Evolutionary conservation across 2,888 invertebrate genomes (phyloP).

Genomic region (Aspidiotus rigidus): DNA sequence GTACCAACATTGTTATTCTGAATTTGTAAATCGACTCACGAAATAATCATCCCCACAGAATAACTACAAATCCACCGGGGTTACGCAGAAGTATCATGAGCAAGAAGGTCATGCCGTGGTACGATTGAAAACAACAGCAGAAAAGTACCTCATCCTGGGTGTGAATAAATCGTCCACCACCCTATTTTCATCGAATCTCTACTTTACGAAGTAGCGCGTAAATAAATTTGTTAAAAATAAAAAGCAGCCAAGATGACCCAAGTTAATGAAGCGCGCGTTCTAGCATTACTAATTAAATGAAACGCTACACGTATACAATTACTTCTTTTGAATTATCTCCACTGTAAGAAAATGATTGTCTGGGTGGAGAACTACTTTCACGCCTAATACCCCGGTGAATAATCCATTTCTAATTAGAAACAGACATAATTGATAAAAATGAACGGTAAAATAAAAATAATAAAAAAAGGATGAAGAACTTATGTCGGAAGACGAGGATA

Average conservation of each 20-base stretch:
- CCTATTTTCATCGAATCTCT: no score
- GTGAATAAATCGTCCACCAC: no score
- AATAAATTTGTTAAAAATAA: slow-evolving; percentile 8
- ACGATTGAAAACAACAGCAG: no score
- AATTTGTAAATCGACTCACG: no score
- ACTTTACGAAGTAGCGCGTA: not conserved
- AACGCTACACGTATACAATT: slow-evolving; percentile 18
- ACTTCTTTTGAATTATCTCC: slow-evolving; percentile 30
- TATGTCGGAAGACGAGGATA: not conserved
- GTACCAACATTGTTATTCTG: no score
- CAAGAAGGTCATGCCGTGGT: no score
- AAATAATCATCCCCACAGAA: no score
- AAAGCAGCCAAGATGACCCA: not conserved
- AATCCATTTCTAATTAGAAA: slow-evolving; percentile 52
- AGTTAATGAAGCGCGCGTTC: slow-evolving; percentile 10
- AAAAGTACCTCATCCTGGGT: no score
- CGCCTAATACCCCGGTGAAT: slow-evolving; percentile 69
- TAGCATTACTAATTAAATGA: slow-evolving; percentile 9
- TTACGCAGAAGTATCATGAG: no score
- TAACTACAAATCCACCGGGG: no score
- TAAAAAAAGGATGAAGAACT: not conserved
- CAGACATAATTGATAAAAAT: slow-evolving; percentile 12
- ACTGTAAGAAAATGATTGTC: slow-evolving; percentile 33
- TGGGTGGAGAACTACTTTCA: slow-evolving; percentile 54
- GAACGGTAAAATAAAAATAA: not conserved